Base-by-base conservation (phyloP, 2,888 invertebrate genomes). In the Hydroisotoma schaefferi region DNA sequence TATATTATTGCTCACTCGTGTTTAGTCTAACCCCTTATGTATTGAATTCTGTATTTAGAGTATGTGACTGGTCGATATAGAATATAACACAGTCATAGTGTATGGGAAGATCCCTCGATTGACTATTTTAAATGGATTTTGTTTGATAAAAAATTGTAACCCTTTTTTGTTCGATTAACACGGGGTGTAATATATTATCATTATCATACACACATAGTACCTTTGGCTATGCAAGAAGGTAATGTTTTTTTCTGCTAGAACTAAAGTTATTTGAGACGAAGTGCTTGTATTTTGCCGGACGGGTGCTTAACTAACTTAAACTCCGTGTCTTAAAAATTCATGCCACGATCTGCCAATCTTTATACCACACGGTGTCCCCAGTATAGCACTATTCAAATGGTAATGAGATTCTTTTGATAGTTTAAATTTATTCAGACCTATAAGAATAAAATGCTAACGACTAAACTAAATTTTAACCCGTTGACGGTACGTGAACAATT, bases 41-140 rank as follows among this genome's bases (percentile, higher is more conserved):
- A 46, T 46, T 22, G 47, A 25, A 46, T 22, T 33, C 37, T 48
- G 48, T 27, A 22, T 29, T 15, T 18, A 6, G 33, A 37, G 22
- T 20, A 23, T 25, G 12, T 27, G 37, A 25, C 40, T 38, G 18
- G 37, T 38, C 37, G 37, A 12, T 33, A 12, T 15, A 12, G 37
- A 33, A 33, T 10, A 33, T 12, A 10, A 10, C 37, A 33, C 37
- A 12, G 37, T 33, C 10, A 12, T 10, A 22, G 29, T 27, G 43
- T 40, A 25, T 43, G 33, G 29, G 40, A n/a, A 15, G 15, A 25
- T 40, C 20, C 12, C 52, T 55, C 40, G 59, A 59, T 65, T 57
- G 66, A 58, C 66, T 61, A 61, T 63, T 67, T 67, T 67, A 63
- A 63, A 63, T 67, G 61, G 67, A 67, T 63, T 67, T 67, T 60